Conservation (phyloP, 2,113 vertebrate genomes). For the Anas platyrhynchos region DNA sequence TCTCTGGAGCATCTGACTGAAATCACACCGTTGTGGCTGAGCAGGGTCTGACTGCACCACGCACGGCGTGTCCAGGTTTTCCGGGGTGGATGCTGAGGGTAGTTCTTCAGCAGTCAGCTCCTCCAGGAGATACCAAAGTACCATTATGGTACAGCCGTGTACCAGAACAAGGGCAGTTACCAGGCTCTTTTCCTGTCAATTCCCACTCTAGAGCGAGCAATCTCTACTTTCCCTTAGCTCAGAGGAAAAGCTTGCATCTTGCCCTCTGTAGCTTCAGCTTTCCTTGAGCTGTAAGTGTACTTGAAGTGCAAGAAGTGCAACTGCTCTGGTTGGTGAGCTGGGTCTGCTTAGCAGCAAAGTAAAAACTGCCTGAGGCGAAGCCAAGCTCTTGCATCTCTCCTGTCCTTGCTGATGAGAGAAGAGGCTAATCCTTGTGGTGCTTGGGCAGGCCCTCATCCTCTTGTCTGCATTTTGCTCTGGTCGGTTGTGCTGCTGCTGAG, state of each 20-base stretch:
- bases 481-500: not conserved
- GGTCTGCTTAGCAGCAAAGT: not conserved
- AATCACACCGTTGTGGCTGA: not conserved
- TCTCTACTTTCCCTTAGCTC: not conserved
- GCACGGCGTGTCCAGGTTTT: rapidly evolving
- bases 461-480: not conserved
- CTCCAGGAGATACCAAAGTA: not conserved
- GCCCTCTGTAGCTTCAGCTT: not conserved
- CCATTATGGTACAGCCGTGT: rapidly evolving
- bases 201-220: not conserved
- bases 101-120: not conserved
- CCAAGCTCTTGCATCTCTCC: not conserved
- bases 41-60: not conserved
- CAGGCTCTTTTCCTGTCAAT: not conserved
- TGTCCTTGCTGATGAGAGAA: not conserved
- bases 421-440: not conserved
- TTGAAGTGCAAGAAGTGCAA: not conserved
- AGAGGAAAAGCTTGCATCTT: not conserved
- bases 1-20: not conserved
- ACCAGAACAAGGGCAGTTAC: not conserved
- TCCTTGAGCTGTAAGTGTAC: not conserved
- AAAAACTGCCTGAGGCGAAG: not conserved
- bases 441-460: not conserved
- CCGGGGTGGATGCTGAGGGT: not conserved
- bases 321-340: not conserved